These are phyloP conservation scores for Hoplostethus mediterraneus DNA, from an alignment of 2,797 vertebrate species.

Conservation along the genomic window DNA sequence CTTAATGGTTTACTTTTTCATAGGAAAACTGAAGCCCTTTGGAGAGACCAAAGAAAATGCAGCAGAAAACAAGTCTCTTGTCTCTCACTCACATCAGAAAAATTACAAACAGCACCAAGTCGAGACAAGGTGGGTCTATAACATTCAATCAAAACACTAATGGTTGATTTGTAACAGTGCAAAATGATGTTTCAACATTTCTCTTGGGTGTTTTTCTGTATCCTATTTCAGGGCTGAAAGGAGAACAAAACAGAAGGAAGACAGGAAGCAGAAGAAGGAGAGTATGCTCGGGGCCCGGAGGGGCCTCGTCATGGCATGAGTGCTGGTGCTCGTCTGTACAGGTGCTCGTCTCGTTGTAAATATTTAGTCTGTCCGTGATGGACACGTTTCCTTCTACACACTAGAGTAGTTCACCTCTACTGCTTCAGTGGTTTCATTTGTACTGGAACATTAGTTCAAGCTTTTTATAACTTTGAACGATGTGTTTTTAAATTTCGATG, in stretches of 20 bases:
- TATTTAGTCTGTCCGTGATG: conserved; percentile 33
- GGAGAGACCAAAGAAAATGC: conserved; percentile 85
- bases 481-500: background rate
- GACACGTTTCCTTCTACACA: background rate
- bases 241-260: conserved; percentile 78
- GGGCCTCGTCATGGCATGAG: conserved; percentile 83
- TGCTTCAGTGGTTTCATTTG: background rate
- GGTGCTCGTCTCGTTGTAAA: conserved; percentile 57
- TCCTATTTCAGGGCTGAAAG: conserved; percentile 83
- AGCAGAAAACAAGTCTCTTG: conserved; percentile 63
- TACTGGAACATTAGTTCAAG: background rate
- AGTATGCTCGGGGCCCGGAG: conserved; percentile 85
- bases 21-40: conserved; percentile 95
- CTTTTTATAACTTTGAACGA: background rate
- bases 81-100: conserved; percentile 80
- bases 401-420: background rate
- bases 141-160: background rate
- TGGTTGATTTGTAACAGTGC: too few relatives aligned
- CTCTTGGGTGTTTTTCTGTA: background rate
- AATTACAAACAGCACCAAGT: conserved; percentile 90
- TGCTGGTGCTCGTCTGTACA: background rate
- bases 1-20: background rate
- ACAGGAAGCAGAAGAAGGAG: conserved; percentile 90
- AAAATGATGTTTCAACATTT: background rate
- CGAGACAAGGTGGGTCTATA: conserved; percentile 83